Conservation (phyloP, 2,113 vertebrate species). For the Alouatta palliata region DNA sequence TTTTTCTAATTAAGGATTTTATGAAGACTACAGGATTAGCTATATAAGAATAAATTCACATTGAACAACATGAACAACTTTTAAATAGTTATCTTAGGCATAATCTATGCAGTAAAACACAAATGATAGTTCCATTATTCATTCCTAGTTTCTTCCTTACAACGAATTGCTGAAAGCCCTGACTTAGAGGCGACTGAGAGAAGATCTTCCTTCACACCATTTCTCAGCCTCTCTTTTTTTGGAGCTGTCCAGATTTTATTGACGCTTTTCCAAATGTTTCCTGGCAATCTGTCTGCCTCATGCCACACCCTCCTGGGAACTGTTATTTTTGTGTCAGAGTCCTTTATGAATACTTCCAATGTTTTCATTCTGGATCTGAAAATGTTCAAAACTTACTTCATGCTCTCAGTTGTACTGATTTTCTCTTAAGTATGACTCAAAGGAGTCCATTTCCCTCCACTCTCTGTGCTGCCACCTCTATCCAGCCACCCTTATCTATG, state of each 20-base stretch:
- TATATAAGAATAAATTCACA: not conserved
- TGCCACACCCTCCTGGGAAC: not conserved
- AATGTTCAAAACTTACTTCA: not conserved
- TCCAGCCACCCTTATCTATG: not conserved
- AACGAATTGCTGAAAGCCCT: not conserved
- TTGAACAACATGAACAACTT: not conserved
- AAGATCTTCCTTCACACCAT: not conserved
- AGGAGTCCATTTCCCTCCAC: not conserved
- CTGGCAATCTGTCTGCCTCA: not conserved
- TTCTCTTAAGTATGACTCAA: not conserved
- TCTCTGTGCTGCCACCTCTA: not conserved
- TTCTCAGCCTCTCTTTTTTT: not conserved
- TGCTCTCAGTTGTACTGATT: not conserved
- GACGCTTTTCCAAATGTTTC: not conserved
- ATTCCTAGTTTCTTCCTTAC: not conserved
- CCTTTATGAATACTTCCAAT: not conserved
- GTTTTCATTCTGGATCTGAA: not conserved
- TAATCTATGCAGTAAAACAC: not conserved
- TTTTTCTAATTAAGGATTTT: not conserved
- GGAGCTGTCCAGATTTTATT: not conserved
- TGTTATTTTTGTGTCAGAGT: not conserved
- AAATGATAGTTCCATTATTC: not conserved
- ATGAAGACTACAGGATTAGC: not conserved
- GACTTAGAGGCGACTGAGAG: not conserved
- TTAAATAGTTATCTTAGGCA: not conserved